Base-by-base conservation (phyloP, 2,888 invertebrate genomes). In the Orthosia incerta region DNA sequence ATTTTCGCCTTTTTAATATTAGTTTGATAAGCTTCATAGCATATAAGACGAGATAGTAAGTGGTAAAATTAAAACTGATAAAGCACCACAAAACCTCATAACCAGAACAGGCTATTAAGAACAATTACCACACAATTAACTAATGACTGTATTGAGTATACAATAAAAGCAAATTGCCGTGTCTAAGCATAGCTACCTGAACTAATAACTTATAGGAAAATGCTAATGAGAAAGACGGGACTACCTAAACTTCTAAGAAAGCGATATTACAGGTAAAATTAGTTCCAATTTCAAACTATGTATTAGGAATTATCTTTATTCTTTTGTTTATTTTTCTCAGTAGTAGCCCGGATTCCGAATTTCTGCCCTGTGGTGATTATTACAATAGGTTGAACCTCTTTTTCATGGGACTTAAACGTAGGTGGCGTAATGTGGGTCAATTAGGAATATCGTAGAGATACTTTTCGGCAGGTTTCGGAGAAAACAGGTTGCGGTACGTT, bases 231-330 rank as follows among this genome's bases (percentile, higher is more conserved):
- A 51, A 63, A 66, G 48, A 12, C 16, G 48, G 61, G 7, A 20
- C 53, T 20, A 12, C 15, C 23, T 16, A n/a, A 23, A 16, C 23
- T 86, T 79, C 84, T 69, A 9, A 65, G 63, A 83, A 83, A 64
- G 20, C 26, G 18, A 9, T 48, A 56, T 15, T 7, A 13, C 13
- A 53, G 61, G 26, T 59, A 65, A 71, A 71, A 67, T n/a, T 73
- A 64, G 50, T 72, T 60, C 50, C 18, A 55, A 68, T 45, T 72
- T 60, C 50, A 16, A 55, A 68, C 13, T n/a, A n/a, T n/a, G n/a
- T n/a, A 65, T 63, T 26, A 56, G 16, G 66, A 39, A 66, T 64
- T 31, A 13, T 23, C 12, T 13, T 23, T 0, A 13, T 18, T 45
- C 5, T 57, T 57, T 18, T 18, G 16, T 1, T 57, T 12, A n/a